These are phyloP conservation scores for Drosophila lutescens DNA, from an alignment of 2,888 invertebrate genomes.

Conservation along the genomic window DNA sequence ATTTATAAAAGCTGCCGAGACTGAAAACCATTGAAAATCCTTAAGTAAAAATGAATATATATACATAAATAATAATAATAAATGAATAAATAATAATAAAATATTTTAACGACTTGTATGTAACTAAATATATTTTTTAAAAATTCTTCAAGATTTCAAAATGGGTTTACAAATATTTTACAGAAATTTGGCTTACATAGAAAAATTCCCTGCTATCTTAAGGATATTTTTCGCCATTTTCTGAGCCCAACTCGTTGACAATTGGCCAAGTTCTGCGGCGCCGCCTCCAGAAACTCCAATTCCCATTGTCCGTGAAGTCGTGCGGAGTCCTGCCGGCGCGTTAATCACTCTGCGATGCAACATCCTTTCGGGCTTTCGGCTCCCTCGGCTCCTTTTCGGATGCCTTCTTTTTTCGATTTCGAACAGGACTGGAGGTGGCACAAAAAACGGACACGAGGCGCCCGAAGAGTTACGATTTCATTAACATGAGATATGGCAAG, in stretches of 20 bases:
- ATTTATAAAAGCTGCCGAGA: too few species aligned
- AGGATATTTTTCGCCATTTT: too few species aligned
- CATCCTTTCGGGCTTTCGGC: conserved; percentile 38
- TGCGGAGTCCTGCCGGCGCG: conserved; percentile 44
- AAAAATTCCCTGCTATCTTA: background rate
- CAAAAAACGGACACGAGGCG: conserved; percentile 70
- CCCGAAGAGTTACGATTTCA: conserved; percentile 80
- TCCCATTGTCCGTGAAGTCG: conserved; percentile 46
- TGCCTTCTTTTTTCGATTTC: background rate
- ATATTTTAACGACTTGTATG: too few species aligned
- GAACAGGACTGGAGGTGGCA: conserved; percentile 20
- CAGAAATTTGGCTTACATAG: background rate
- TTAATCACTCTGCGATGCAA: conserved; percentile 51
- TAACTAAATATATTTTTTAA: too few species aligned
- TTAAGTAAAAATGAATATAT: too few species aligned
- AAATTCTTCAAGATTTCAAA: too few species aligned
- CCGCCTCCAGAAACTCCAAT: conserved; percentile 15
- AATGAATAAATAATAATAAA: too few species aligned
- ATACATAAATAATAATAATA: too few species aligned
- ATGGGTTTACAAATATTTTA: background rate
- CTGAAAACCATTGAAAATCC: too few species aligned
- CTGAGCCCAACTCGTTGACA: conserved; percentile 6
- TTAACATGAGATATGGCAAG: conserved; percentile 80
- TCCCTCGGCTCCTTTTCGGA: conserved; percentile 28
- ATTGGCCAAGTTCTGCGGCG: conserved; percentile 12